Conservation (phyloP, 92 coral and sea anemone species). For the Epizoanthus ramosus region DNA sequence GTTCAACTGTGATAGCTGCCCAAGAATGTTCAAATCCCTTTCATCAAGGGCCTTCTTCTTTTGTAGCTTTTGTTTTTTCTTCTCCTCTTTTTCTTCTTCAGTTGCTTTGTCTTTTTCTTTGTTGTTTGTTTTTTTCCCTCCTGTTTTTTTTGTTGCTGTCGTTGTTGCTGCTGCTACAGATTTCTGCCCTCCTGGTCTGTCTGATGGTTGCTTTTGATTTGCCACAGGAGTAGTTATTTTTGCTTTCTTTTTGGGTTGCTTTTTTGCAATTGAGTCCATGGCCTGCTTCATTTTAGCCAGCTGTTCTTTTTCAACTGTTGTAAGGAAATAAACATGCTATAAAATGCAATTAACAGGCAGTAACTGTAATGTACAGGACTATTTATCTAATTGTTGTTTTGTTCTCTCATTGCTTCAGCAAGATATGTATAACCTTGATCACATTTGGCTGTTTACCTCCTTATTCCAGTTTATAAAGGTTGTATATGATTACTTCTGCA, state of each 20-base stretch:
- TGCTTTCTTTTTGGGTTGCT: too few relatives aligned
- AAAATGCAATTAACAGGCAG: too few relatives aligned
- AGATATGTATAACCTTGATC: too few relatives aligned
- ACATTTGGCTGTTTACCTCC: too few relatives aligned
- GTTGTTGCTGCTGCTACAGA: not conserved
- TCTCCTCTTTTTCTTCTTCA: conserved; percentile 42
- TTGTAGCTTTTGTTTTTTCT: conserved; percentile 40
- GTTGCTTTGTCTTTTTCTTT: conserved; percentile 31
- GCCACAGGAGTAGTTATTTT: too few relatives aligned
- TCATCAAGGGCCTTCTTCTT: conserved; percentile 64
- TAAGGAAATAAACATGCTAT: not conserved
- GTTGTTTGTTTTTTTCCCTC: conserved; percentile 19
- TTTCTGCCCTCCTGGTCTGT: too few relatives aligned
- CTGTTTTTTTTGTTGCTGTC: conserved; percentile 21
- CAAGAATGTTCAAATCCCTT: conserved; percentile 56
- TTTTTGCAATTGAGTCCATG: not conserved
- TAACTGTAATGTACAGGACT: too few relatives aligned
- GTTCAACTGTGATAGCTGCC: conserved; percentile 45
- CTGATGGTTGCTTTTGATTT: too few relatives aligned
- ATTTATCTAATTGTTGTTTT: too few relatives aligned
- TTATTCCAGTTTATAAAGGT: too few relatives aligned
- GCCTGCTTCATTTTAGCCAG: conserved; percentile 34
- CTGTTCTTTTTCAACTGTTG: conserved; percentile 50
- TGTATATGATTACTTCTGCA: too few relatives aligned
- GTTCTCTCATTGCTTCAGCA: too few relatives aligned